Evolutionary conservation across 2,113 vertebrate species (phyloP).

Genomic region (Hydrolagus affinis): DNA sequence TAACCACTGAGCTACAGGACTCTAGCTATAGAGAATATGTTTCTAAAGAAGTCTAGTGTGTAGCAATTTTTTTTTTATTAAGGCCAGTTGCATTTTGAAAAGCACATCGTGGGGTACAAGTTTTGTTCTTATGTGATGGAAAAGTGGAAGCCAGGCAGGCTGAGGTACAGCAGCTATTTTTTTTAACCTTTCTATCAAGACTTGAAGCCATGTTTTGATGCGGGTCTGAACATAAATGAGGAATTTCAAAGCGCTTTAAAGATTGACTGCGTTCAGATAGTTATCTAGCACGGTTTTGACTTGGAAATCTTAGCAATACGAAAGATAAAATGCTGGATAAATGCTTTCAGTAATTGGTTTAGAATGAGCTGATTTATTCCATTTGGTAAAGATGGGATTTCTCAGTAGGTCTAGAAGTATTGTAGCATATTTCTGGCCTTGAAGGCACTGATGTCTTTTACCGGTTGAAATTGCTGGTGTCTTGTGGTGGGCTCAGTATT

Average conservation of each 20-base stretch:
- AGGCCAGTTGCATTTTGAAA: neutral
- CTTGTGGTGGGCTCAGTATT: constrained; percentile 17
- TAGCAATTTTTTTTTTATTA: too few relatives aligned
- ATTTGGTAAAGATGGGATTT: constrained; percentile 3
- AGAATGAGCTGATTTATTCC: neutral
- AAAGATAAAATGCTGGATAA: neutral
- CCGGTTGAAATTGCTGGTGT: constrained; percentile 7
- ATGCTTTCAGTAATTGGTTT: constrained; percentile 12
- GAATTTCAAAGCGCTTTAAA: neutral
- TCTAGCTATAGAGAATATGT: too few relatives aligned
- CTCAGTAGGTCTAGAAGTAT: neutral
- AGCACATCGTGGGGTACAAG: neutral
- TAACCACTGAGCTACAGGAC: too few relatives aligned
- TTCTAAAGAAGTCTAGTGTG: too few relatives aligned
- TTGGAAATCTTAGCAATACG: neutral
- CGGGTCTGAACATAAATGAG: neutral
- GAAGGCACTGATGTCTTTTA: neutral
- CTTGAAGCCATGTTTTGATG: neutral
- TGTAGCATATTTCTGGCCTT: neutral
- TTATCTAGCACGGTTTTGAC: neutral
- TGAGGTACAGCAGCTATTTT: neutral
- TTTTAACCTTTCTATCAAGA: neutral
- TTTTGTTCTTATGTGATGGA: neutral
- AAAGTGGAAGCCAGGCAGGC: neutral
- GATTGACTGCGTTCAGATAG: neutral